phyloP scores from a whole-genome alignment of 2,797 vertebrate species.

The Sebastes itinus region DNA sequence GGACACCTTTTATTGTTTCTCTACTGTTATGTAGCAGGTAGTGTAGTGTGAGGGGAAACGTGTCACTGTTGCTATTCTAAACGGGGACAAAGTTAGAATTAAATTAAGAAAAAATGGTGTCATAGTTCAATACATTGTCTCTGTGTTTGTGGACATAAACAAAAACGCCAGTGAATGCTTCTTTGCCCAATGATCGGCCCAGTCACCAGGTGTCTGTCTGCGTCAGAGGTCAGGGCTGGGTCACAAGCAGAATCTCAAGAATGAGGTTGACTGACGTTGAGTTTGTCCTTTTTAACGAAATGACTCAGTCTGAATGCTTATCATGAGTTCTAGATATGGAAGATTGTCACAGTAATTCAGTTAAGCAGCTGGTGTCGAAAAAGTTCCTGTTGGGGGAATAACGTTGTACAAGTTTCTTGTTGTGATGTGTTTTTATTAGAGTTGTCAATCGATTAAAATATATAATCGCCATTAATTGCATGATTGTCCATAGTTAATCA shows the following conservation, averaged over 20 bases:
- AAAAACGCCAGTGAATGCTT: background rate
- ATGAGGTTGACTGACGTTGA: slow-evolving; percentile 1
- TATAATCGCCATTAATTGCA: no score
- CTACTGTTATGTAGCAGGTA: background rate
- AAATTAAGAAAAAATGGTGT: background rate
- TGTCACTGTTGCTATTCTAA: background rate
- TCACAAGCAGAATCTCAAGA: slow-evolving; percentile 11
- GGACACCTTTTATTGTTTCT: background rate
- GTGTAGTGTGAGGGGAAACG: background rate
- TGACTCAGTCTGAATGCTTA: background rate
- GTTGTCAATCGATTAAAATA: no score
- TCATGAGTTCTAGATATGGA: background rate
- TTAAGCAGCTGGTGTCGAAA: background rate
- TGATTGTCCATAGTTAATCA: no score
- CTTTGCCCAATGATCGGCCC: background rate
- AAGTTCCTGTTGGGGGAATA: background rate
- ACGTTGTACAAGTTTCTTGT: background rate
- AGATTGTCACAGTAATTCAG: background rate
- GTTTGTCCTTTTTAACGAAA: background rate
- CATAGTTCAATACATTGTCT: background rate
- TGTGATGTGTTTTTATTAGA: background rate
- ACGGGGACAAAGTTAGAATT: background rate
- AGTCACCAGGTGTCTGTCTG: slow-evolving; percentile 17
- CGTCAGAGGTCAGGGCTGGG: slow-evolving; percentile 16
- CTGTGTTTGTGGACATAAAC: slow-evolving; percentile 12